phyloP scores from a whole-genome alignment of 2,797 vertebrate species.

The Sebastes ruberrimus region DNA sequence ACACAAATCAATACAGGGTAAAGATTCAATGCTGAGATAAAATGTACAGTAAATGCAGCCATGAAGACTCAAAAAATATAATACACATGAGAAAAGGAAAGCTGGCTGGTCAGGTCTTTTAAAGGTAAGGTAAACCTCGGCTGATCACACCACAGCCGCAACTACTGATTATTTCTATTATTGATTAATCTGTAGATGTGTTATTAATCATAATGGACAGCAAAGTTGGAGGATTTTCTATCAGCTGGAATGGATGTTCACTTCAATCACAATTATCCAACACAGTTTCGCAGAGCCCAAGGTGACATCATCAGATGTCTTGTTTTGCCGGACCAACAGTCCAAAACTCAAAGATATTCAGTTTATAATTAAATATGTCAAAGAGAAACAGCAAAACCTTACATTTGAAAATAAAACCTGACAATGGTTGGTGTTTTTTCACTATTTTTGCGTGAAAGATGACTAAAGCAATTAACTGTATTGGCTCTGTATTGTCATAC shows the following conservation, averaged over 20 bases:
- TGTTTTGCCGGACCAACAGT: too few relatives aligned
- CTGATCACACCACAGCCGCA: not conserved
- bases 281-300: too few relatives aligned
- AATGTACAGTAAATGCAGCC: not conserved
- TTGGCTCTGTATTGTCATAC: too few relatives aligned
- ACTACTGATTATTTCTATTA: not conserved
- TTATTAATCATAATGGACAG: not conserved
- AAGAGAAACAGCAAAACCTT: too few relatives aligned
- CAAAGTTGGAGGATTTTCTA: not conserved
- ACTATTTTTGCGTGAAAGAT: too few relatives aligned
- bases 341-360: too few relatives aligned
- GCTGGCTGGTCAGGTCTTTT: not conserved
- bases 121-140: not conserved
- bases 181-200: not conserved
- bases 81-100: not conserved
- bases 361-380: too few relatives aligned
- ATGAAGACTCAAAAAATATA: not conserved
- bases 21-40: not conserved
- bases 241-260: not conserved
- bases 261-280: not conserved
- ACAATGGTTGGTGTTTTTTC: too few relatives aligned
- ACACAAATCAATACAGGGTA: conserved; percentile 21
- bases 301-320: too few relatives aligned
- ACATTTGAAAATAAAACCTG: too few relatives aligned
- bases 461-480: too few relatives aligned